Conservation (phyloP, 1,140 invertebrate genomes). For the Panagrolaimus sp. region DNA sequence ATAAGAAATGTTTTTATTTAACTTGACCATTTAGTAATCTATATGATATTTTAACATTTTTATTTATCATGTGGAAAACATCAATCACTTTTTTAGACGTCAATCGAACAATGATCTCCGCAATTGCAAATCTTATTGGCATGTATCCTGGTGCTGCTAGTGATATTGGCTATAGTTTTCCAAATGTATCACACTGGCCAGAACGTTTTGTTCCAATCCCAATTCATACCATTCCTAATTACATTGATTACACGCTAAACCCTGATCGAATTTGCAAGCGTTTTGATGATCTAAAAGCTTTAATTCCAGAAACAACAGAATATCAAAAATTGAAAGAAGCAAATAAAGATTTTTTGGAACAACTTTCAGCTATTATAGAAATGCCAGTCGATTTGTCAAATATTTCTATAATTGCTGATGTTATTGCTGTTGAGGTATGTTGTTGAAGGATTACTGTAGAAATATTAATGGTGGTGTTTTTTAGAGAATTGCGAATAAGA, state of each 20-base stretch:
- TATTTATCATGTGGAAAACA: too few relatives aligned
- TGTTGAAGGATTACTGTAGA: too few relatives aligned
- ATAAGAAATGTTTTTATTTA: too few relatives aligned
- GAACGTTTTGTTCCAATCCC: slow-evolving; percentile 15
- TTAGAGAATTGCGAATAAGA: too few relatives aligned
- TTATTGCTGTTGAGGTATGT: not conserved
- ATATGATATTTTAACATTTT: too few relatives aligned
- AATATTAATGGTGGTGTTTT: too few relatives aligned
- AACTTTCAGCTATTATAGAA: not conserved
- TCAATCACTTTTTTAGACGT: not conserved
- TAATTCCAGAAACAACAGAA: not conserved
- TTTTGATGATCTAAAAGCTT: not conserved
- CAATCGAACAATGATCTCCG: slow-evolving; percentile 18
- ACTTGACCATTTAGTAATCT: too few relatives aligned
- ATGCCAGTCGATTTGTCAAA: not conserved
- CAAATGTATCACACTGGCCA: slow-evolving; percentile 16
- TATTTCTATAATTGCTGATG: not conserved
- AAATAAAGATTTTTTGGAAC: not conserved
- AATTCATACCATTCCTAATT: slow-evolving; percentile 4
- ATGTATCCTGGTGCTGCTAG: slow-evolving; percentile 15
- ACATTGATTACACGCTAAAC: not conserved
- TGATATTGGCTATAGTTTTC: not conserved
- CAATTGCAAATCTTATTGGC: slow-evolving; percentile 23
- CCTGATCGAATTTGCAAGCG: not conserved
- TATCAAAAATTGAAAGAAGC: not conserved